Evolutionary conservation across 2,113 vertebrate species (phyloP).

Genomic region (Donacobius atricapilla): DNA sequence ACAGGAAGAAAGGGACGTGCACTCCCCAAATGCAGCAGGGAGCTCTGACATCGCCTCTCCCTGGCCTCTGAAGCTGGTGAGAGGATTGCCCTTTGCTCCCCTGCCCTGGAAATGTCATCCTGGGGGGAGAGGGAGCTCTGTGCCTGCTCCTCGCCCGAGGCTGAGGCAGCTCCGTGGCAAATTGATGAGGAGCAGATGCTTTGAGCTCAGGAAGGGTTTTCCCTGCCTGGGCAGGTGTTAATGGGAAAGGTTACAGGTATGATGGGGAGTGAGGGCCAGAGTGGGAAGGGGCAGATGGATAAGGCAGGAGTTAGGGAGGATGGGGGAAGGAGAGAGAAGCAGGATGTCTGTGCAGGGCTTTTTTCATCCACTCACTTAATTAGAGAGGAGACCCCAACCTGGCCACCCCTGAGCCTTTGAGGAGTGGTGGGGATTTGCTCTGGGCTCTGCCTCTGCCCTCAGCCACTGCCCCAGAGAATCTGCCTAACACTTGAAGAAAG

Average conservation of each 20-base stretch:
- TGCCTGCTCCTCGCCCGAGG: slow-evolving; percentile 40
- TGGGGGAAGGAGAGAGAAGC: background rate
- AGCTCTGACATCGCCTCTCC: background rate
- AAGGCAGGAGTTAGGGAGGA: background rate
- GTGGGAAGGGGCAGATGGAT: background rate
- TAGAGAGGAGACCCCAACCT: background rate
- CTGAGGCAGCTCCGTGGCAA: slow-evolving; percentile 39
- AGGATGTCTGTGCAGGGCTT: background rate
- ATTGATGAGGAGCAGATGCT: slow-evolving; percentile 64
- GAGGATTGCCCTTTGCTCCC: slow-evolving; percentile 38
- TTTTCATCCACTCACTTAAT: background rate
- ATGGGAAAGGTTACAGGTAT: slow-evolving; percentile 13
- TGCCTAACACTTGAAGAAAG: background rate
- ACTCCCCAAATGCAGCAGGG: background rate
- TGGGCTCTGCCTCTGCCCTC: background rate
- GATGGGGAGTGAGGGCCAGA: background rate
- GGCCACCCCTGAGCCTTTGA: background rate
- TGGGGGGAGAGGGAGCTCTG: slow-evolving; percentile 10
- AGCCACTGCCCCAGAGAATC: background rate
- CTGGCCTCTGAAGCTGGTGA: background rate
- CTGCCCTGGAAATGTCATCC: slow-evolving; percentile 63
- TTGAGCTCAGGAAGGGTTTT: slow-evolving; percentile 60
- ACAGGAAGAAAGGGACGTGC: background rate
- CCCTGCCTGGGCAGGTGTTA: background rate
- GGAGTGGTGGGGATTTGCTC: background rate